phyloP scores from a whole-genome alignment of 2,888 invertebrate genomes.

The Torymus aiolomorphi region DNA sequence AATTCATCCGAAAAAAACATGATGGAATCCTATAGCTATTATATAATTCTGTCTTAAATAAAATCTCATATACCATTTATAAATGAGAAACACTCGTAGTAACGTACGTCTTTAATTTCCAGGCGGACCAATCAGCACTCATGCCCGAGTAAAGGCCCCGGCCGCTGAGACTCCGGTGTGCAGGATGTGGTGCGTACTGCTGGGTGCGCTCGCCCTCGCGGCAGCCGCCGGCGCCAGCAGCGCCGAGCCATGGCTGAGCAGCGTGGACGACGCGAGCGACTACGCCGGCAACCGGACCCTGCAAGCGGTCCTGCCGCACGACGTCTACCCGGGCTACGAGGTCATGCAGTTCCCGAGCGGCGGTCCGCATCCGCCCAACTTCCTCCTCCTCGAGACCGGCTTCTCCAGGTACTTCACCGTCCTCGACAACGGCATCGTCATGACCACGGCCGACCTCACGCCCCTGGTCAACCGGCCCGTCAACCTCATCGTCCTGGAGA shows the following conservation, averaged over 20 bases:
- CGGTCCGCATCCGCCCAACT: slow-evolving; percentile 75
- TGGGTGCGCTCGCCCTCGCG: slow-evolving; percentile 63
- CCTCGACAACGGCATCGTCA: slow-evolving; percentile 90
- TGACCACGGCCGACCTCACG: slow-evolving; percentile 91
- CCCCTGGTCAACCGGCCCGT: slow-evolving; percentile 89
- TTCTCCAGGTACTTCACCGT: slow-evolving; percentile 91
- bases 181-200: slow-evolving; percentile 70
- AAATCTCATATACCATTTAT: too few species aligned
- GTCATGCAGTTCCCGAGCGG: slow-evolving; percentile 85
- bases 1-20: too few species aligned
- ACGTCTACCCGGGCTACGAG: slow-evolving; percentile 92
- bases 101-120: slow-evolving; percentile 40
- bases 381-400: slow-evolving; percentile 85
- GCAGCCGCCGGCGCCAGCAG: slow-evolving; percentile 45
- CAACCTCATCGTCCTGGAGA: slow-evolving; percentile 88
- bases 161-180: slow-evolving; percentile 44
- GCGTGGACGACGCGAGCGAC: neutral
- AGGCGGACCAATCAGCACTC: slow-evolving; percentile 62
- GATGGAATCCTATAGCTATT: too few species aligned
- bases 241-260: slow-evolving; percentile 27
- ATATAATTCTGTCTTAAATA: too few species aligned
- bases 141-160: slow-evolving; percentile 70
- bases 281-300: slow-evolving; percentile 57
- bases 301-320: slow-evolving; percentile 86
- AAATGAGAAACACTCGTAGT: too few species aligned